These are phyloP conservation scores for Gryon sp. DNA, from an alignment of 1,140 invertebrate species.

Conservation along the genomic window DNA sequence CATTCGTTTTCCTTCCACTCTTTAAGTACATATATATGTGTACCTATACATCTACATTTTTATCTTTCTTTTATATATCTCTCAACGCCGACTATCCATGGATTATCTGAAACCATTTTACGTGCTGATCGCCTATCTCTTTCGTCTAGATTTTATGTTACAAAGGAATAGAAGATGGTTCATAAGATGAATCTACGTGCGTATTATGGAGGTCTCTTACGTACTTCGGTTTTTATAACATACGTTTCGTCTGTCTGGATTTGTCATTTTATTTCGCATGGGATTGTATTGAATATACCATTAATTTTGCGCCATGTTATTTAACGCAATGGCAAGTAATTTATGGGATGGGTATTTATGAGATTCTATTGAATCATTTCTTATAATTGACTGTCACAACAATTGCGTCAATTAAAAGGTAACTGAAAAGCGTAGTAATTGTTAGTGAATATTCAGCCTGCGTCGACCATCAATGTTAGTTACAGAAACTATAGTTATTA, in stretches of 20 bases:
- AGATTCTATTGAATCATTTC: too few relatives aligned
- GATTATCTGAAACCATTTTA: conserved; percentile 50
- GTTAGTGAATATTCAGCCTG: conserved; percentile 32
- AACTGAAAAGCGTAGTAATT: conserved; percentile 22
- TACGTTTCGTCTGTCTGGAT: not conserved
- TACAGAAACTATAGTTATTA: conserved; percentile 38
- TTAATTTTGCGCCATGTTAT: not conserved
- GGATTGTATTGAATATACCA: too few relatives aligned
- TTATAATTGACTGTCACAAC: not conserved
- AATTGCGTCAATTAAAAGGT: not conserved
- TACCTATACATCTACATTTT: conserved; percentile 14
- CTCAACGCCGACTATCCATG: conserved; percentile 13
- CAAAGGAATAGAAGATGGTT: conserved; percentile 26
- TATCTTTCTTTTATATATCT: conserved; percentile 26
- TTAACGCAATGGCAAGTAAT: too few relatives aligned
- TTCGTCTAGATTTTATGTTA: conserved; percentile 40
- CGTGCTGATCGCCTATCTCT: conserved; percentile 31
- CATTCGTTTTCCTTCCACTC: too few relatives aligned
- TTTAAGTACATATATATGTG: too few relatives aligned
- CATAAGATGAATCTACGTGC: conserved; percentile 36
- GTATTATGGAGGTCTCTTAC: conserved; percentile 9
- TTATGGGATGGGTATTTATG: too few relatives aligned
- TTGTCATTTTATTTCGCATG: not conserved
- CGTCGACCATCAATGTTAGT: conserved; percentile 40
- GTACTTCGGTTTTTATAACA: conserved; percentile 1